Base-by-base conservation (phyloP, 64 coral and sea anemone species). In the Montipora foliosa region DNA sequence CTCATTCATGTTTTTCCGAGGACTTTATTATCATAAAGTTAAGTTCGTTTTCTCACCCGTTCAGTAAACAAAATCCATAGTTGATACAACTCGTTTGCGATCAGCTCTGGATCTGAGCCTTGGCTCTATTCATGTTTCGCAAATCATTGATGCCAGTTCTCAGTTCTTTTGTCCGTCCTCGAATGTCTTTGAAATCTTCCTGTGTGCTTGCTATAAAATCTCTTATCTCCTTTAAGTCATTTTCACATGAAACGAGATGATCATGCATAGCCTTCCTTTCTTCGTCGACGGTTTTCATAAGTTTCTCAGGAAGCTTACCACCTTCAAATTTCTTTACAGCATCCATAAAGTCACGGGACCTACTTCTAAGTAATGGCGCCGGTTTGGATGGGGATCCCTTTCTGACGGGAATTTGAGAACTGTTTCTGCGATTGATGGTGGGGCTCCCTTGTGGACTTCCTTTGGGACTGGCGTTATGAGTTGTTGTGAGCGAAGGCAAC, bases 321-420 rank as follows among this genome's bases (percentile, higher is more conserved):
- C 82, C 82, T 16, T 85, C 82, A 50, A 85, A 85, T 85, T 69
- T 85, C 66, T 85, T 85, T 19, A 85, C 64, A n/a, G 82, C 82
- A 44, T 85, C 82, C 61, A 85, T 85, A 46, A 85, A 85, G 19
- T 85, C 82, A 8, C 82, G 82, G 5, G 82, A 85, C 45, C 82
- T 85, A 44, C 62, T 85, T 16, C 82, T 70, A 4, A 85, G 82
- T 16, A 85, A 85, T 3, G 82, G 82, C 8, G 82, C 82, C 0
- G 82, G 82, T 12, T 85, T 85, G 4, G 82, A 49, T 72, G 62
- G 45, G 15, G 82, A 19, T 6, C n/a, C 46, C 15, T 70, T 85
- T 48, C 44, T 48, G 45, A 85, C 64, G 19, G 82, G 82, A 70
- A 85, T 85, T 85, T 85, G 82, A 71, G 82, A 85, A 11, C 2